Conservation (phyloP, 2,797 vertebrate genomes). For the Aselliscus stoliczkanus region DNA sequence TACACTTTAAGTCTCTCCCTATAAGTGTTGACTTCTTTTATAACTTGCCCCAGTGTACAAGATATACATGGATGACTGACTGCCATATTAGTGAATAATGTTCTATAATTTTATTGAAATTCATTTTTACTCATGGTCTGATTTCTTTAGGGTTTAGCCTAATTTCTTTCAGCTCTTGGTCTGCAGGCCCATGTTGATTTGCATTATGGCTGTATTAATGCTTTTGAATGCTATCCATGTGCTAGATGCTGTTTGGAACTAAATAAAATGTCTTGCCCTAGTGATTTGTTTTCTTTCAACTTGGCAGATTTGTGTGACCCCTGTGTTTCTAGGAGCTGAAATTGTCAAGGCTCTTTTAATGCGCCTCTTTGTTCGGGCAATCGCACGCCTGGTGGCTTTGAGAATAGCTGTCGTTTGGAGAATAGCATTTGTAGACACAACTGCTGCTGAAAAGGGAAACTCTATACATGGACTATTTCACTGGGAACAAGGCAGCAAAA, state of each 20-base stretch:
- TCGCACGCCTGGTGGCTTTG: slow-evolving; percentile 70
- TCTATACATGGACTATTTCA: slow-evolving; percentile 61
- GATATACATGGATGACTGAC: slow-evolving; percentile 28
- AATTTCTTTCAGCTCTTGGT: slow-evolving; percentile 58
- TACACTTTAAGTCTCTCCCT: neutral
- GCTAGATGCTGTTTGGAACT: slow-evolving; percentile 70
- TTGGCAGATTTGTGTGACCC: slow-evolving; percentile 77
- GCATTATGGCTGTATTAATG: slow-evolving; percentile 69
- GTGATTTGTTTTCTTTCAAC: slow-evolving; percentile 77
- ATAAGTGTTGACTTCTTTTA: slow-evolving; percentile 44
- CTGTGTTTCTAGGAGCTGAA: slow-evolving; percentile 75
- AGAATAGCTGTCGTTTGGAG: slow-evolving; percentile 74
- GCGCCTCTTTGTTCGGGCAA: slow-evolving; percentile 72
- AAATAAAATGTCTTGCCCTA: slow-evolving; percentile 75
- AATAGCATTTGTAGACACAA: slow-evolving; percentile 76
- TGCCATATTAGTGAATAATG: slow-evolving; percentile 54
- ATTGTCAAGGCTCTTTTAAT: slow-evolving; percentile 76
- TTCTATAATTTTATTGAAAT: slow-evolving; percentile 67
- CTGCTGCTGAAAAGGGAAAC: slow-evolving; percentile 68
- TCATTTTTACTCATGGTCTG: slow-evolving; percentile 52
- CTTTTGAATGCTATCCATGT: slow-evolving; percentile 69
- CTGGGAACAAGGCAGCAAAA: slow-evolving; percentile 60
- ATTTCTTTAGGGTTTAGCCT: slow-evolving; percentile 67
- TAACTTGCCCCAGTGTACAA: slow-evolving; percentile 11
- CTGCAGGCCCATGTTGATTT: slow-evolving; percentile 64